phyloP scores from a whole-genome alignment of 2,113 vertebrate genomes.

The Corydoras maculifer region DNA sequence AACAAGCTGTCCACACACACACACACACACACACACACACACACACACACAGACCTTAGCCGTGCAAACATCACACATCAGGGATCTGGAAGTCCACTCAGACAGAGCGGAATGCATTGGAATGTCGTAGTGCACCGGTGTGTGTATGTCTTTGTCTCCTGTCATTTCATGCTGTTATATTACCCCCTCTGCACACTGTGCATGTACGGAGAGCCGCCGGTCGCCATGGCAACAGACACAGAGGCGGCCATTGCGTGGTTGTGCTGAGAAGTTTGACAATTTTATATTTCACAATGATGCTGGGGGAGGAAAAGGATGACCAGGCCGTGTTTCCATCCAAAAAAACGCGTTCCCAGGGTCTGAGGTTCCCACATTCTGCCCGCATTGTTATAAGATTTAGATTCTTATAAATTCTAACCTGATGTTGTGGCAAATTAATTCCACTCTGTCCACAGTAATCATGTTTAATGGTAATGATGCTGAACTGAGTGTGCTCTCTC shows the following conservation, averaged over 20 bases:
- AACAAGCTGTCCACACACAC: conserved; percentile 9
- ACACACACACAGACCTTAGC: not conserved
- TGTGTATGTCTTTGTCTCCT: not conserved
- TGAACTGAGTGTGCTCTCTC: not conserved
- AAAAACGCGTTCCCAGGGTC: not conserved
- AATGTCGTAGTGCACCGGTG: not conserved
- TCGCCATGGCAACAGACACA: conserved; percentile 39
- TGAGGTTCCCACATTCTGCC: not conserved
- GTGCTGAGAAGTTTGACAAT: conserved; percentile 21
- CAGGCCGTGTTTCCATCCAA: not conserved
- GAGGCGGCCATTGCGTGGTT: conserved; percentile 29
- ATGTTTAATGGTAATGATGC: not conserved
- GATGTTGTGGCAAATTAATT: not conserved
- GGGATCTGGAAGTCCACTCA: conserved; percentile 4
- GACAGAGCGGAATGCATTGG: not conserved
- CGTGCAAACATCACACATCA: not conserved
- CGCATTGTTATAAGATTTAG: not conserved
- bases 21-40: conserved; percentile 6
- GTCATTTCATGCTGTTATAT: conserved; percentile 10
- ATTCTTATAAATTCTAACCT: not conserved
- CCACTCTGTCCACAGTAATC: not conserved
- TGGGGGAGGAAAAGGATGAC: not conserved
- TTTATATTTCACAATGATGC: conserved; percentile 6
- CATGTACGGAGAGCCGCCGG: conserved; percentile 23
- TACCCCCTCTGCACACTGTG: conserved; percentile 14